Percentiles rank a stretch among this genome's conserved stretches.
phyloP scores from a whole-genome alignment of 2,113 vertebrate species.

The Calidris pygmaea region DNA sequence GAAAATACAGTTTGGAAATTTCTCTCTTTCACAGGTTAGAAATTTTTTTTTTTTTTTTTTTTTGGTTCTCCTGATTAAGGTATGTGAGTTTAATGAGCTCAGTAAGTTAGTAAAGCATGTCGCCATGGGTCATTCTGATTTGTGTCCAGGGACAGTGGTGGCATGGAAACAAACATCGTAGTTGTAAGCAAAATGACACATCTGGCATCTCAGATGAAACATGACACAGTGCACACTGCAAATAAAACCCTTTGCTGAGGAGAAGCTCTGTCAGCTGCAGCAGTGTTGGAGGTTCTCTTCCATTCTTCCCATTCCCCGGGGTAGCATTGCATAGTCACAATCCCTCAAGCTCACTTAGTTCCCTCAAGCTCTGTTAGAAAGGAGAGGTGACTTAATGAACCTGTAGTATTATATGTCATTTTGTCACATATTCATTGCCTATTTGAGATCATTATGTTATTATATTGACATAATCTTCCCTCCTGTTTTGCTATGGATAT shows the following conservation, averaged over 20 bases:
- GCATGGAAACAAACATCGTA: not conserved
- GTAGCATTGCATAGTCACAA: not conserved
- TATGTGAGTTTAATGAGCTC: not conserved
- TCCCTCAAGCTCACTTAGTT: not conserved
- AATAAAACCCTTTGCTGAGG: not conserved
- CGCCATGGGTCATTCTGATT: not conserved
- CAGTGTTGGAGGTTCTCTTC: not conserved
- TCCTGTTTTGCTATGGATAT: not conserved
- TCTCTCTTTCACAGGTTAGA: not conserved
- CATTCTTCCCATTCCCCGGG: rapidly evolving
- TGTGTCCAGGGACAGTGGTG: not conserved
- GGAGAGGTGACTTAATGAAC: not conserved
- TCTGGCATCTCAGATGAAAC: not conserved
- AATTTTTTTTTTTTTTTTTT: not conserved
- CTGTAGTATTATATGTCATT: not conserved
- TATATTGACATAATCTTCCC: not conserved
- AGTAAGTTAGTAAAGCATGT: not conserved
- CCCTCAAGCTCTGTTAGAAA: not conserved
- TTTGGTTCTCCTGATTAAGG: not conserved
- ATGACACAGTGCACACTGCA: not conserved
- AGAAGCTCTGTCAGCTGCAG: not conserved
- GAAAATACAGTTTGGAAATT: not conserved
- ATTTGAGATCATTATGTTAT: not conserved
- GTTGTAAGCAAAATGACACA: not conserved
- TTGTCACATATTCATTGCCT: not conserved